phyloP scores from a whole-genome alignment of 2,797 vertebrate genomes.

The Enteromius argenteus region DNA sequence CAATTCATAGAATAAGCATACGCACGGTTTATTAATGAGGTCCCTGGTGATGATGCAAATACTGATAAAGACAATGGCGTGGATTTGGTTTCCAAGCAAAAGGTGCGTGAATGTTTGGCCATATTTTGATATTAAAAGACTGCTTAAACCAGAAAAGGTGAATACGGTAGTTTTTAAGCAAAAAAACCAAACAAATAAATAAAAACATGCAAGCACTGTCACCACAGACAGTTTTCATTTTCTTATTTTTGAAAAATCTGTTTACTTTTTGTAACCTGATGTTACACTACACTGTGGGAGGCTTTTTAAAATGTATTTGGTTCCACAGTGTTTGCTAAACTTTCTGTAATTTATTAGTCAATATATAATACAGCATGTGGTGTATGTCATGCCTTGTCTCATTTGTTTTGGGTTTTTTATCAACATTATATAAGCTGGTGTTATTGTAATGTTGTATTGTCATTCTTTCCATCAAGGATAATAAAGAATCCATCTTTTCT shows the following conservation, averaged over 20 bases:
- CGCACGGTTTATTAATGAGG: too few species aligned
- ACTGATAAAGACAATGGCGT: too few species aligned
- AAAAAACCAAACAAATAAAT: neutral
- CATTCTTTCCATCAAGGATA: neutral
- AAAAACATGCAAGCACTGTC: neutral
- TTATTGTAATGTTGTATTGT: neutral
- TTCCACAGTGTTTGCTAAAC: neutral
- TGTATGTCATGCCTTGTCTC: neutral
- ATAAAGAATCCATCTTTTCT: neutral
- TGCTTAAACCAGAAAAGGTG: too few species aligned
- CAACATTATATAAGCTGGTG: neutral
- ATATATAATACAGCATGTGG: neutral
- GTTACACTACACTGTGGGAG: neutral
- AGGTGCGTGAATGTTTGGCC: neutral
- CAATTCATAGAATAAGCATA: too few species aligned
- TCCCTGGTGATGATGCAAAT: neutral
- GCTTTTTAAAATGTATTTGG: neutral
- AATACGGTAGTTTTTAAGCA: neutral
- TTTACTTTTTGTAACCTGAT: neutral
- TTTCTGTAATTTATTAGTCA: neutral
- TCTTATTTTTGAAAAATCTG: neutral
- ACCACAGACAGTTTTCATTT: neutral
- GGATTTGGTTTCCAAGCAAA: neutral
- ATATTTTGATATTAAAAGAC: neutral
- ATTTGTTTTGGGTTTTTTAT: neutral